Conservation (phyloP, 2,113 vertebrate species). For the Ageneiosus marmoratus region DNA sequence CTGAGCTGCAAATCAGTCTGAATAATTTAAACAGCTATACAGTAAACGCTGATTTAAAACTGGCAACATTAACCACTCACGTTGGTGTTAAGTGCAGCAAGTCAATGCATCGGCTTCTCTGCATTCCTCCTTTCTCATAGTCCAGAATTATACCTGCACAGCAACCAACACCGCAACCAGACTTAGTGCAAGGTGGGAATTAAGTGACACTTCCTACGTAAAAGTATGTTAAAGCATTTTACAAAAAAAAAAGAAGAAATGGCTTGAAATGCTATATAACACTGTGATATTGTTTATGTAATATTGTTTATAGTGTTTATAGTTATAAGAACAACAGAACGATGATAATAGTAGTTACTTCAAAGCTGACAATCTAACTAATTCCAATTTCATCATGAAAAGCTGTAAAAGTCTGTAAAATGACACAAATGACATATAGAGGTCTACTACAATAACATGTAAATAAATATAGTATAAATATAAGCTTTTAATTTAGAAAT, state of each 20-base stretch:
- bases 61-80: slow-evolving; percentile 69
- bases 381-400: not conserved
- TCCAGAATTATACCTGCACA: slow-evolving; percentile 88
- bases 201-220: not conserved
- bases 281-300: not conserved
- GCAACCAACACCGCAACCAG: not conserved
- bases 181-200: not conserved
- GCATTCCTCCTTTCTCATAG: slow-evolving; percentile 78
- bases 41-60: not conserved
- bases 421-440: too few species aligned
- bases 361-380: not conserved
- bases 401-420: too few species aligned
- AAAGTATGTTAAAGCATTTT: not conserved
- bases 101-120: slow-evolving; percentile 87
- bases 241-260: not conserved
- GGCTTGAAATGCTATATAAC: not conserved
- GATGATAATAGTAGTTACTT: too few species aligned
- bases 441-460: too few species aligned
- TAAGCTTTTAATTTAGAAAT: not conserved
- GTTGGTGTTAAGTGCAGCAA: slow-evolving; percentile 80
- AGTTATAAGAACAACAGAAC: too few species aligned
- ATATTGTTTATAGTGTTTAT: not conserved
- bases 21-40: not conserved
- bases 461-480: not conserved
- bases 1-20: not conserved